Evolutionary conservation across 2,113 vertebrate genomes (phyloP).

Genomic region (Chrysemys picta): DNA sequence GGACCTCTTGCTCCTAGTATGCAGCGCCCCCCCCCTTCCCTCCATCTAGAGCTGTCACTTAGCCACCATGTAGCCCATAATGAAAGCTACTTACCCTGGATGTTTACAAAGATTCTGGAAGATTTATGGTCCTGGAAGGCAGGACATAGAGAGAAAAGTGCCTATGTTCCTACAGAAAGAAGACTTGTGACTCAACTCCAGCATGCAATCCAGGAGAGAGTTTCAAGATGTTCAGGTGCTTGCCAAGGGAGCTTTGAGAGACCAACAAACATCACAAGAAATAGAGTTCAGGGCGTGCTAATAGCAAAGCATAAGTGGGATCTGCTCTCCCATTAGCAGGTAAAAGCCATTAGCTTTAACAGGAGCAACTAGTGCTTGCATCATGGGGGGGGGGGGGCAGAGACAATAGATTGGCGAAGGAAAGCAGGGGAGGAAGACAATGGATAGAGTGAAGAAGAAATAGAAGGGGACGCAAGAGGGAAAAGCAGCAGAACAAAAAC

Average conservation of each 20-base stretch:
- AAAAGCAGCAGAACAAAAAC: too few species aligned
- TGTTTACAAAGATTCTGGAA: not conserved
- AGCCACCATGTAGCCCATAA: not conserved
- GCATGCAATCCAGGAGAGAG: not conserved
- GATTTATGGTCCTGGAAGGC: not conserved
- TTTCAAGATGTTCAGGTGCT: not conserved
- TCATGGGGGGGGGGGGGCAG: not conserved
- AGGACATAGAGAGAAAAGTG: not conserved
- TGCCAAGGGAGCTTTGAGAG: conserved; percentile 41
- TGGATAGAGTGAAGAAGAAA: not conserved
- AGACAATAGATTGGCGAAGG: not conserved
- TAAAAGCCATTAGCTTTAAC: conserved; percentile 53
- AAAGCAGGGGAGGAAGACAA: not conserved
- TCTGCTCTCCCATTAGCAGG: conserved; percentile 48
- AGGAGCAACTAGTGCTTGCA: not conserved
- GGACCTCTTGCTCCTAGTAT: not conserved
- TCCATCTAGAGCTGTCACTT: conserved; percentile 18
- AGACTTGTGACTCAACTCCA: not conserved
- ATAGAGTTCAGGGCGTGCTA: conserved; percentile 49
- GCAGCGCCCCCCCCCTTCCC: not conserved
- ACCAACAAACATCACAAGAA: conserved; percentile 47
- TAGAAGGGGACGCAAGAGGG: not conserved
- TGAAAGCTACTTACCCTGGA: not conserved
- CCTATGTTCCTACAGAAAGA: not conserved
- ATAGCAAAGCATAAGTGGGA: conserved; percentile 47